Conservation (phyloP, 2,888 invertebrate genomes). For the Nephrotoma appendiculata region DNA sequence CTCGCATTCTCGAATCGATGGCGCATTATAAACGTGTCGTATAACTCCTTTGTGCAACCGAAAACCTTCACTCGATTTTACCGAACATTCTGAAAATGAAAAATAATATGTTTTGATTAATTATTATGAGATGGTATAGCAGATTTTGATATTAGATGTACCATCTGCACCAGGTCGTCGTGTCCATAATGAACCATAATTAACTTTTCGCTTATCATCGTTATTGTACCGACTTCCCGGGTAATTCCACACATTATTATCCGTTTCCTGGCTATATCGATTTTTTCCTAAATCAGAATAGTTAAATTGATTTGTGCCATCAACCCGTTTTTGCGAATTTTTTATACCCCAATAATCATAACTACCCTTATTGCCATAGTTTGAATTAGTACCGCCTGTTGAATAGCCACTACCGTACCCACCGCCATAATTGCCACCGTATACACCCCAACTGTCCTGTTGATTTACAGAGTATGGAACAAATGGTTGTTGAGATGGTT, state of each 20-base stretch:
- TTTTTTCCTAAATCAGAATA: slow-evolving; percentile 28
- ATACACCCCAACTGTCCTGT: slow-evolving; percentile 41
- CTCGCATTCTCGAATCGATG: slow-evolving; percentile 62
- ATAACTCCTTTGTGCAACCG: slow-evolving; percentile 53
- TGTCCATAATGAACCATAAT: slow-evolving; percentile 30
- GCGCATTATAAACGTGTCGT: slow-evolving; percentile 46
- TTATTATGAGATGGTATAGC: background rate
- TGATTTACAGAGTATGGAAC: slow-evolving; percentile 41
- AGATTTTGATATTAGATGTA: slow-evolving; percentile 11
- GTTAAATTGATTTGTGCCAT: slow-evolving; percentile 26
- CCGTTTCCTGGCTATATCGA: slow-evolving; percentile 14
- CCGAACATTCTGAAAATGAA: slow-evolving; percentile 49
- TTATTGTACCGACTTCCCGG: slow-evolving; percentile 31
- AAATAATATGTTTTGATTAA: background rate
- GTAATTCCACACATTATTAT: slow-evolving; percentile 34
- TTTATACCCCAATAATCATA: slow-evolving; percentile 39
- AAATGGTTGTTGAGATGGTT: slow-evolving; percentile 26
- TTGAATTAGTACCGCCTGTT: slow-evolving; percentile 6
- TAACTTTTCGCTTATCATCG: slow-evolving; percentile 17
- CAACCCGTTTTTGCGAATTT: slow-evolving; percentile 26
- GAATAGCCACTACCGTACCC: slow-evolving; percentile 22
- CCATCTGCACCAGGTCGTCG: slow-evolving; percentile 32
- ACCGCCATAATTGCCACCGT: slow-evolving; percentile 43
- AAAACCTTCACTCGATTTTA: slow-evolving; percentile 60
- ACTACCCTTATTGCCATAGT: slow-evolving; percentile 23